phyloP scores from a whole-genome alignment of 2,888 invertebrate genomes.

The Tenthredo amoena region DNA sequence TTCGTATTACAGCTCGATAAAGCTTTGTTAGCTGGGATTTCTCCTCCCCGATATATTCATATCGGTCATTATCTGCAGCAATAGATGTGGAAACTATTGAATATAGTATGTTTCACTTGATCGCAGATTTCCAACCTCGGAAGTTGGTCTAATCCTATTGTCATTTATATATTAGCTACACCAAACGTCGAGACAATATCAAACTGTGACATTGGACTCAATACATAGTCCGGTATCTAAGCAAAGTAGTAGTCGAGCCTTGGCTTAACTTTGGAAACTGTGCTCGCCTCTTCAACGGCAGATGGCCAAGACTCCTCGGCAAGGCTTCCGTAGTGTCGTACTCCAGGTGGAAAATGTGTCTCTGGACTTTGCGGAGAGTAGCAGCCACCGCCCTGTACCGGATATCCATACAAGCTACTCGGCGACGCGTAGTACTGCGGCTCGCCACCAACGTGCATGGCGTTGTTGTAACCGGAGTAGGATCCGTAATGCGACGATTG shows the following conservation, averaged over 20 bases:
- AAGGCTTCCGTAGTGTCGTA: slow-evolving; percentile 74
- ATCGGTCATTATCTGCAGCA: not conserved
- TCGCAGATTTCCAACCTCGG: not conserved
- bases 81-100: not conserved
- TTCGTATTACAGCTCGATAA: not conserved
- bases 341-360: slow-evolving; percentile 72
- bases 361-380: slow-evolving; percentile 74
- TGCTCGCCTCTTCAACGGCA: slow-evolving; percentile 65
- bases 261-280: slow-evolving; percentile 59
- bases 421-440: slow-evolving; percentile 70
- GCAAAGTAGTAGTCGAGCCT: slow-evolving; percentile 64
- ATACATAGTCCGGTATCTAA: slow-evolving; percentile 54
- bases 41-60: not conserved
- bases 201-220: not conserved
- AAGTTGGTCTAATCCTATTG: not conserved
- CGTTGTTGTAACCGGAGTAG: slow-evolving; percentile 74
- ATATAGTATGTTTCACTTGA: not conserved
- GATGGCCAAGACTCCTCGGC: slow-evolving; percentile 74
- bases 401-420: slow-evolving; percentile 69
- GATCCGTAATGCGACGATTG: slow-evolving; percentile 73
- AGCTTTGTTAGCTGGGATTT: not conserved
- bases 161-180: not conserved
- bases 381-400: slow-evolving; percentile 73
- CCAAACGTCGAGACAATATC: not conserved
- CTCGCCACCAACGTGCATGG: slow-evolving; percentile 64